phyloP scores from a whole-genome alignment of 1,140 invertebrate genomes.

The Caerostris extrusa region DNA sequence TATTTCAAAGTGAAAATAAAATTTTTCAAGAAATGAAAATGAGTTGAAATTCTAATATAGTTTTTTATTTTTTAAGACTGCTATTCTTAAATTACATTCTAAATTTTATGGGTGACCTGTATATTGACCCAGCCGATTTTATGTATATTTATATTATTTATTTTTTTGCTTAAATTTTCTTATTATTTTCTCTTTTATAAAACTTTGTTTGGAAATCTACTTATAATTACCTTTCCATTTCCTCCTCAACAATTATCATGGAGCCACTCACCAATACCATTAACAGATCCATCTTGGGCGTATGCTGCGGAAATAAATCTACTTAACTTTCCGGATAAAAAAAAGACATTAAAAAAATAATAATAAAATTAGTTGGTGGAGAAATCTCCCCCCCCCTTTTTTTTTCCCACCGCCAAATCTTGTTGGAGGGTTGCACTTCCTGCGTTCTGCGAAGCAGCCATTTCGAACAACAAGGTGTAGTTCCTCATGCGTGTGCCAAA shows the following conservation, averaged over 20 bases:
- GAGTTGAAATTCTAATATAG: too few species aligned
- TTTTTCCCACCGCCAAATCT: neutral
- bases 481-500: constrained; percentile 45
- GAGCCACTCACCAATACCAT: neutral
- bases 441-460: neutral
- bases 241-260: neutral
- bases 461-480: constrained; percentile 51
- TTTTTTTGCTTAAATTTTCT: too few species aligned
- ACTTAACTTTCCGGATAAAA: neutral
- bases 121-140: too few species aligned
- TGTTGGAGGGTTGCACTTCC: neutral
- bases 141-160: too few species aligned
- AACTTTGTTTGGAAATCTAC: too few species aligned
- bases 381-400: neutral
- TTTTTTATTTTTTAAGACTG: too few species aligned
- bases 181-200: too few species aligned
- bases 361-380: neutral
- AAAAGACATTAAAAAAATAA: neutral
- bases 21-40: too few species aligned
- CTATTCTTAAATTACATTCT: too few species aligned
- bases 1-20: too few species aligned
- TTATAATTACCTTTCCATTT: neutral
- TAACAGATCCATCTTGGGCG: constrained; percentile 19
- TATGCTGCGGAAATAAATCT: constrained; percentile 13
- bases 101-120: too few species aligned